phyloP scores from a whole-genome alignment of 37 sponge, comb jelly and placozoan genomes.

The Tethya wilhelma region DNA sequence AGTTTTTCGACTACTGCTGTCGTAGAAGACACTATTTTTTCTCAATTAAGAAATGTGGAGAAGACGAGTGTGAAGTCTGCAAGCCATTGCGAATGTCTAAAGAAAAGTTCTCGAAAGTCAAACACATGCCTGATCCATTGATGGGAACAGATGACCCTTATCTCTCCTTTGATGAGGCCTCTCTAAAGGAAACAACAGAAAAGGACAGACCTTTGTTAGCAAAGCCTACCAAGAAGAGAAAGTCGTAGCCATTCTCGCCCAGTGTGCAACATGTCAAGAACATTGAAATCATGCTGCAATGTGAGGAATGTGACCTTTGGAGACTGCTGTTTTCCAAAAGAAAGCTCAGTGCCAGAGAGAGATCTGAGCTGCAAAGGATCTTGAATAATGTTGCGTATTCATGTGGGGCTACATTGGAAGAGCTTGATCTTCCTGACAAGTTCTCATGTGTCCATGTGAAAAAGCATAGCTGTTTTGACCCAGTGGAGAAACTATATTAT shows the following conservation, averaged over 20 bases:
- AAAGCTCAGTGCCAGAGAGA: slow-evolving; percentile 3
- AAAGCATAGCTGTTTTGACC: slow-evolving; percentile 13
- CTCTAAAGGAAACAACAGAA: too few relatives aligned
- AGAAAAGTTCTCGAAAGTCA: too few relatives aligned
- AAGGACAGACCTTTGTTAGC: too few relatives aligned
- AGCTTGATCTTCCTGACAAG: slow-evolving; percentile 6
- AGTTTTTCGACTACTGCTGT: slow-evolving; percentile 31
- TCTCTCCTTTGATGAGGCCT: too few relatives aligned
- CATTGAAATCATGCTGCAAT: slow-evolving; percentile 12
- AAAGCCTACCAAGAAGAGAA: neutral
- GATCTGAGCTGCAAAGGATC: slow-evolving; percentile 1
- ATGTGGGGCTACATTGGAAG: slow-evolving; percentile 11
- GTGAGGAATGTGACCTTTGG: slow-evolving; percentile 41
- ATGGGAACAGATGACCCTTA: too few relatives aligned
- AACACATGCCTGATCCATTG: too few relatives aligned
- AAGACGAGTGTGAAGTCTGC: too few relatives aligned
- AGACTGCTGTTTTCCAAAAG: slow-evolving; percentile 34
- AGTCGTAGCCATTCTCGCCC: slow-evolving; percentile 11
- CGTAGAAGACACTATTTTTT: slow-evolving; percentile 26
- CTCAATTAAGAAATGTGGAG: too few relatives aligned
- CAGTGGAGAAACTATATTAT: neutral
- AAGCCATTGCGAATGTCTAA: too few relatives aligned
- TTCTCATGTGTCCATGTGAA: neutral
- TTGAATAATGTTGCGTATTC: slow-evolving; percentile 8
- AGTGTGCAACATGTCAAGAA: slow-evolving; percentile 36